Percentiles rank a stretch among this genome's conserved stretches.
Conservation (phyloP, 2,797 vertebrate species). For the Diglossa cyanea region DNA sequence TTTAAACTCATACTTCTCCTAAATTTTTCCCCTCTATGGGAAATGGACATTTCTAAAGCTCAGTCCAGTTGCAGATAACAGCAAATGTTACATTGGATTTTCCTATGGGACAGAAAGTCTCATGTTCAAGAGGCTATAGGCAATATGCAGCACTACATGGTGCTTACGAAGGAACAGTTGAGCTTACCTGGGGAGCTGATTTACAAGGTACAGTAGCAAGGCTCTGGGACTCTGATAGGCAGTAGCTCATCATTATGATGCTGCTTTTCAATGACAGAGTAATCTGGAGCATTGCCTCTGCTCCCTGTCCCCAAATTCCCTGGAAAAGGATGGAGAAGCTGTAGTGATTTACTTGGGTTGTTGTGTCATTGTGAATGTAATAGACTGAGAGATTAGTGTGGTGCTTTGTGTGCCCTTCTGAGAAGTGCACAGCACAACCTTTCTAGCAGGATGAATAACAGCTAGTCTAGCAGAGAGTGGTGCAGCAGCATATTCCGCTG, state of each 20-base stretch:
- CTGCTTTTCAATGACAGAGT: neutral
- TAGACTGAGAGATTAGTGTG: neutral
- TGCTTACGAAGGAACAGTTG: neutral
- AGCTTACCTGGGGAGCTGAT: neutral
- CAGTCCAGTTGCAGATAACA: neutral
- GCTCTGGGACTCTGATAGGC: neutral
- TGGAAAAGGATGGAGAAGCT: neutral
- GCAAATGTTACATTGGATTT: neutral
- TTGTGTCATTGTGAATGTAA: neutral
- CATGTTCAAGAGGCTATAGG: neutral
- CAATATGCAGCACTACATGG: neutral
- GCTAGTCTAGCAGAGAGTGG: neutral
- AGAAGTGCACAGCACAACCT: neutral
- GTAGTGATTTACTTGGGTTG: neutral
- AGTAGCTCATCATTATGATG: neutral
- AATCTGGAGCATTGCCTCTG: neutral
- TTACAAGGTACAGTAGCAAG: neutral
- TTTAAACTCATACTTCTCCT: neutral
- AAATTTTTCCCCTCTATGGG: neutral
- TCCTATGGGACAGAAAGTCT: neutral
- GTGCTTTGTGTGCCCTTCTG: neutral
- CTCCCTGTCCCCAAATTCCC: neutral
- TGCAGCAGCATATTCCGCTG: neutral
- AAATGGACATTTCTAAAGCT: neutral
- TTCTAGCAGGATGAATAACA: neutral